Evolutionary conservation across 2,888 invertebrate genomes (phyloP), one percentile per base, ranked within the genome.

Genomic region (Ferrisia virgata): DNA sequence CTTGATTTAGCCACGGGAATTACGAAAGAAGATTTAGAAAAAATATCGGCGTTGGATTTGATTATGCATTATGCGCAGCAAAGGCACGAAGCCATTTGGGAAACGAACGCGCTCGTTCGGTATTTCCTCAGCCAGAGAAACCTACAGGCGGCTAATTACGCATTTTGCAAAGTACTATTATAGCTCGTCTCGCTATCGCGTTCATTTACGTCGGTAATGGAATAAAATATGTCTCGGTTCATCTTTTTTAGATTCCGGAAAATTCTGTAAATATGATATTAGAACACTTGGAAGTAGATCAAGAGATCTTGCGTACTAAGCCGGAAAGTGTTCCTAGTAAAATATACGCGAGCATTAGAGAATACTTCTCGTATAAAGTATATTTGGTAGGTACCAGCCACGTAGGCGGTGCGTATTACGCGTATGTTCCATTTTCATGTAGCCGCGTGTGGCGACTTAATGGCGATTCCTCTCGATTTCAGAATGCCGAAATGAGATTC

Each of bases 91-190:
- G 93, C 95, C 11, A 88, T 98, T 28, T 93, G 93, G 91, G 93
- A 97, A 88, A 93, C 95, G n/a, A 97, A 97, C 90, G 93, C 95
- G 18, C 91, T 98, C 88, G 94, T 97, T 87, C 92, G 96, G 85
- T 92, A 92, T 85, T 97, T 97, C 88, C 90, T 98, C 85, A 94
- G 93, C 1, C 91, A 94, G 87, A 92, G 93, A 36, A 97, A 96
- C 88, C 90, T 95, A 81, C 94, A 94, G 87, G 96, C 96, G 85
- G 95, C 96, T 28, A 91, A 94, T 79, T 90, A 92, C 85, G 93
- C 95, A 82, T 93, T 95, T 86, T 90, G 91, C 85, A 94, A 94
- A 88, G 90, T 90, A 85, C 36, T 84, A 43, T 15, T 13, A 43
- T n/a, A n/a, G n/a, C n/a, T n/a, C n/a, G 43, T 43, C 15, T 43